These are phyloP conservation scores for Climacteris rufus DNA, from an alignment of 2,113 vertebrate species.

Conservation along the genomic window DNA sequence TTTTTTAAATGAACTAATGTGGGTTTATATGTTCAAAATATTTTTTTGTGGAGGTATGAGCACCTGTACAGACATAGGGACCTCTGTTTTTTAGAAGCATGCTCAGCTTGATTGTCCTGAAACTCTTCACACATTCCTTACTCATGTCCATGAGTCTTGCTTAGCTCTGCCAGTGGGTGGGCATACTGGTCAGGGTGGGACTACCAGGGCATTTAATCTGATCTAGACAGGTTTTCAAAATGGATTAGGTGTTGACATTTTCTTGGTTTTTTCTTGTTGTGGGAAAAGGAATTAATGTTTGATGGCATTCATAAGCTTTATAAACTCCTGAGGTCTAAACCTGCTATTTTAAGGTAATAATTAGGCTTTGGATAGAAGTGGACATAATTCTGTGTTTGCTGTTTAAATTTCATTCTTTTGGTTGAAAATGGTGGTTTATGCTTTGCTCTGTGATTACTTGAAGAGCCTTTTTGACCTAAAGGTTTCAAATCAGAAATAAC, in stretches of 20 bases:
- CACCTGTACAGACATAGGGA: accelerated
- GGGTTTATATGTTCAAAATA: background rate
- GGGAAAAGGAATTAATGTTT: background rate
- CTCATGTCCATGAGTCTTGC: background rate
- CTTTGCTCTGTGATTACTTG: background rate
- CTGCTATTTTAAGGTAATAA: background rate
- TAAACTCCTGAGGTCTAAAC: background rate
- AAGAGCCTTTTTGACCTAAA: background rate
- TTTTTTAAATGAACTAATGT: background rate
- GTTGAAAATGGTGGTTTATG: background rate
- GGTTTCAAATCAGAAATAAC: accelerated
- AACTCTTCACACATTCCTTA: background rate
- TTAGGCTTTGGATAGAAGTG: background rate
- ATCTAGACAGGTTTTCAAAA: background rate
- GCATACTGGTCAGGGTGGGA: background rate
- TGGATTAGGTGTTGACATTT: background rate
- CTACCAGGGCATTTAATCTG: background rate
- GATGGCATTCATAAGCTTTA: background rate
- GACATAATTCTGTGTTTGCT: background rate
- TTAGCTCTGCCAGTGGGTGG: accelerated
- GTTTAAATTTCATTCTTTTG: background rate
- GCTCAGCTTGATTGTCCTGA: background rate
- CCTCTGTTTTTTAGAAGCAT: background rate
- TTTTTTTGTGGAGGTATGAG: background rate
- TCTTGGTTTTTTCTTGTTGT: background rate